Conservation (phyloP, 1,140 invertebrate species). For the Apis dorsata region DNA sequence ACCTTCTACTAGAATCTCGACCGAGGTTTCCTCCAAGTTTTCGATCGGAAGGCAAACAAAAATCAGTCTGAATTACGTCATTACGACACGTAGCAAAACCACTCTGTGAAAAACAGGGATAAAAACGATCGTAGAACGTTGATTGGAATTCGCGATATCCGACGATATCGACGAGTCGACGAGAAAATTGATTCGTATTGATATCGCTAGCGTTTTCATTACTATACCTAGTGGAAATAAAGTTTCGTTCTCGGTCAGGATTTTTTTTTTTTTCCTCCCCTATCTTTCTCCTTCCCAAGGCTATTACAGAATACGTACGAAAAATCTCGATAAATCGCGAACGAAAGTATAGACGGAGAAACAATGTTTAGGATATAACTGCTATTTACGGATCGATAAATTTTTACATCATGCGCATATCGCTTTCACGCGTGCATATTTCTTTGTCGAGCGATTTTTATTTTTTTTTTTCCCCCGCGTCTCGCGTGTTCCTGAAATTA, state of each 20-base stretch:
- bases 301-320: too few species aligned
- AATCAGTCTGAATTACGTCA: too few species aligned
- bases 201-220: not conserved
- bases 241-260: not conserved
- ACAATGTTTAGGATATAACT: too few species aligned
- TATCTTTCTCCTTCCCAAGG: not conserved
- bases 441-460: too few species aligned
- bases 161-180: not conserved
- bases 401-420: not conserved
- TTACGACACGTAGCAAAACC: too few species aligned
- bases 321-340: too few species aligned
- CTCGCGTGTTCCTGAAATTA: not conserved
- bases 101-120: too few species aligned
- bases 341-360: too few species aligned
- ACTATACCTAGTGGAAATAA: not conserved
- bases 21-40: too few species aligned
- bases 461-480: not conserved
- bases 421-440: not conserved
- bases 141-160: not conserved
- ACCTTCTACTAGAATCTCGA: too few species aligned
- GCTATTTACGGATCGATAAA: not conserved
- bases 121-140: not conserved
- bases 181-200: not conserved
- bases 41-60: too few species aligned
- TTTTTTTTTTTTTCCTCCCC: not conserved